Percentiles rank a stretch among this genome's conserved stretches.
phyloP scores from a whole-genome alignment of 2,888 invertebrate genomes.

The Rhagium mordax region DNA sequence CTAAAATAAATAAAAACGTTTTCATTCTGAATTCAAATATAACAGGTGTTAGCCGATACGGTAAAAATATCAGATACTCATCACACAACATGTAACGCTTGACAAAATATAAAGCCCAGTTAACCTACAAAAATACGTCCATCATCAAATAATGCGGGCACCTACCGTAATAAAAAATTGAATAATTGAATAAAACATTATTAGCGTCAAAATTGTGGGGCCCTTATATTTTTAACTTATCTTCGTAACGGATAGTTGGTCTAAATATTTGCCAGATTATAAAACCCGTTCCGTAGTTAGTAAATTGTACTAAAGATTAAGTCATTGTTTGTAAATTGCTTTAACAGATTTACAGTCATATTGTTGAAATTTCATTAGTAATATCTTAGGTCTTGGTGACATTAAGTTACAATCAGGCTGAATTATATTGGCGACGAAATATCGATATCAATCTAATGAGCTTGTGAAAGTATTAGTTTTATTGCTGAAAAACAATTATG shows the following conservation, averaged over 20 bases:
- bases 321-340: constrained; percentile 55
- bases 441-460: not conserved
- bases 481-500: not conserved
- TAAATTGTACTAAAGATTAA: constrained; percentile 51
- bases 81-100: constrained; percentile 23
- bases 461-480: constrained; percentile 1
- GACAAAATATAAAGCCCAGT: constrained; percentile 41
- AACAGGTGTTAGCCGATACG: constrained; percentile 15
- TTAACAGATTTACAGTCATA: constrained; percentile 39
- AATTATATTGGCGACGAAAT: not conserved
- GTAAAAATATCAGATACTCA: constrained; percentile 17
- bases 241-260: constrained; percentile 47
- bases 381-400: constrained; percentile 13
- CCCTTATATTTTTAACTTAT: constrained; percentile 49
- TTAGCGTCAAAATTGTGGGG: constrained; percentile 37
- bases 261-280: constrained; percentile 41
- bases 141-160: constrained; percentile 51
- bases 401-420: constrained; percentile 7
- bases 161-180: constrained; percentile 44
- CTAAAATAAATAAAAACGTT: not conserved
- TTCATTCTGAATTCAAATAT: not conserved
- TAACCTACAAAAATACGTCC: constrained; percentile 38
- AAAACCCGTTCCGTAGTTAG: constrained; percentile 50
- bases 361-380: constrained; percentile 12
- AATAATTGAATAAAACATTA: constrained; percentile 43